These are phyloP conservation scores for Onthophagus taurus DNA, from an alignment of 1,140 invertebrate species.

Conservation along the genomic window DNA sequence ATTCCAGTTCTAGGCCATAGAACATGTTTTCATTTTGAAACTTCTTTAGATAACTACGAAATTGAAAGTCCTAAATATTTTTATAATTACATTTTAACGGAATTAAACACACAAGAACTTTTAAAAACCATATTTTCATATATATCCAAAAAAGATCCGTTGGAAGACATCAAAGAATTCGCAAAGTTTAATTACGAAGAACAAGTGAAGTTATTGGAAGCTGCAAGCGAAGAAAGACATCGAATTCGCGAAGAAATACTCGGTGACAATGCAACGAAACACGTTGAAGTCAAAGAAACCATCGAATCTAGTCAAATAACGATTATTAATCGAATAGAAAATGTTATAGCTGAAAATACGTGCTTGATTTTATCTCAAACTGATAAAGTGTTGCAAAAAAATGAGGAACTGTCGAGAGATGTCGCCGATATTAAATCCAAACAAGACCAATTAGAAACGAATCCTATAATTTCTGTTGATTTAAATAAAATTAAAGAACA, in stretches of 20 bases:
- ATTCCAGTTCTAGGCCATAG: neutral
- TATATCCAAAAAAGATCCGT: neutral
- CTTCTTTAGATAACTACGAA: neutral
- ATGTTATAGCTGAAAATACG: too few species aligned
- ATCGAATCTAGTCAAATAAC: too few species aligned
- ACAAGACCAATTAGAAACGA: too few species aligned
- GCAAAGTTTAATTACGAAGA: neutral
- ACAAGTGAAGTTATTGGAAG: neutral
- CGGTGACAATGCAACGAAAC: too few species aligned
- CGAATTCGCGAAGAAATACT: neutral
- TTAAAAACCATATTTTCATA: neutral
- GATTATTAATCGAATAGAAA: too few species aligned
- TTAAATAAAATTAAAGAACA: too few species aligned
- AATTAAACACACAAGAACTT: neutral
- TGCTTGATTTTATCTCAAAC: too few species aligned
- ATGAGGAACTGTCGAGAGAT: too few species aligned
- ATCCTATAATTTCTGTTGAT: too few species aligned
- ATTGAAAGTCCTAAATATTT: neutral
- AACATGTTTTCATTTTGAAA: neutral
- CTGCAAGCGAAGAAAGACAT: neutral
- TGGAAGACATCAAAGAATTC: neutral
- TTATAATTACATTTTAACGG: neutral
- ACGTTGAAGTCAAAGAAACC: too few species aligned
- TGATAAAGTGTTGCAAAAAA: too few species aligned
- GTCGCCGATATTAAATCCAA: too few species aligned